phyloP scores from a whole-genome alignment of 2,113 vertebrate species.

The Myiozetetes cayanensis region DNA sequence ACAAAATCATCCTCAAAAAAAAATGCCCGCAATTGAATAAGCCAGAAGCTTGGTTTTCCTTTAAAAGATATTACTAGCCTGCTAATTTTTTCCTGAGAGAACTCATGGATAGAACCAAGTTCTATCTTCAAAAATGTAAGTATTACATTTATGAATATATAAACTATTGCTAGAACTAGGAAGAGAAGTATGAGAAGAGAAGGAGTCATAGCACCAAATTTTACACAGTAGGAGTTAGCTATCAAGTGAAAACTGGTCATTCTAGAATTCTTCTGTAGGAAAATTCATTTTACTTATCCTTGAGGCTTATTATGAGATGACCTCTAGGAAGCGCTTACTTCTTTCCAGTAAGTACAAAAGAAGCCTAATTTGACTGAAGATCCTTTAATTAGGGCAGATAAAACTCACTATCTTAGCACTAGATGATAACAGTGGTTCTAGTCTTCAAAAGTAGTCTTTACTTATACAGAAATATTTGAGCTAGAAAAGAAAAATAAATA shows the following conservation, averaged over 20 bases:
- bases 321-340: neutral
- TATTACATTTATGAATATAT: neutral
- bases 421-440: neutral
- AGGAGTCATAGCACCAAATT: neutral
- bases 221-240: neutral
- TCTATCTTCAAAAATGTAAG: neutral
- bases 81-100: neutral
- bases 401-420: neutral
- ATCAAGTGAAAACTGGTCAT: neutral
- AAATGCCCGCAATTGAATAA: neutral
- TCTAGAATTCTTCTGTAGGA: neutral
- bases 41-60: neutral
- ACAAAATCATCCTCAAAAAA: neutral
- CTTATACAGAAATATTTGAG: neutral
- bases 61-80: neutral
- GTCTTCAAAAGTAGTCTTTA: neutral
- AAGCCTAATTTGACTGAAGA: neutral
- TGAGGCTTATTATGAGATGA: neutral
- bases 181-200: neutral
- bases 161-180: neutral
- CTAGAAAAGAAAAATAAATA: neutral
- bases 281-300: neutral
- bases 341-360: neutral
- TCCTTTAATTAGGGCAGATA: neutral
- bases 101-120: neutral